Evolutionary conservation across 1,140 invertebrate species (phyloP).

Genomic region (Trichonephila clavata): DNA sequence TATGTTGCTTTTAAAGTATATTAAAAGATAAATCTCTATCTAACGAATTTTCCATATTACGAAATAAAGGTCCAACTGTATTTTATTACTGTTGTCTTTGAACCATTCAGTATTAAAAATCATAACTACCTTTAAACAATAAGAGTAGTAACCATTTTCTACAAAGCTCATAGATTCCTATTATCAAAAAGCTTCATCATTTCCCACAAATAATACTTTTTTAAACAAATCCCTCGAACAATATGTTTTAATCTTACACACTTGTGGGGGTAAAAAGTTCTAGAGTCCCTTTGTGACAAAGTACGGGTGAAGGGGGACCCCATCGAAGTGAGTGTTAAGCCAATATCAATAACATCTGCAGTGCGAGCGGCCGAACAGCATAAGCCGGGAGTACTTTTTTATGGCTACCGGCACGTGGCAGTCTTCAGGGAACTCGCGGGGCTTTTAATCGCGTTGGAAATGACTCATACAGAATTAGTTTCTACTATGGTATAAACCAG

Average conservation of each 20-base stretch:
- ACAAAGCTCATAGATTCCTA: no score
- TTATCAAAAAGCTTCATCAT: no score
- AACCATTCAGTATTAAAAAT: no score
- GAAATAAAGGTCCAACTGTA: no score
- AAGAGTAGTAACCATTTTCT: no score
- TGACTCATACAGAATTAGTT: background rate
- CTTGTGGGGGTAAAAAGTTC: background rate
- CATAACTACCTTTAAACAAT: no score
- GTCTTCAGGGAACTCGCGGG: background rate
- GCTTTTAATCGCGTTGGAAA: background rate
- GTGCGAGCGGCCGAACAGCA: background rate
- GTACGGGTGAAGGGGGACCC: background rate
- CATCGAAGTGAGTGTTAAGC: background rate
- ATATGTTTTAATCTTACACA: background rate
- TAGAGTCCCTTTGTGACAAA: background rate
- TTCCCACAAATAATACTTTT: background rate
- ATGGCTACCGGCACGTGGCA: background rate
- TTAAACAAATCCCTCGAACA: background rate
- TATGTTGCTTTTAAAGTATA: no score
- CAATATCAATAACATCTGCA: background rate
- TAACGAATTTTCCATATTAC: no score
- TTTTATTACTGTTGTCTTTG: no score
- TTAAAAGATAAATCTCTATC: no score
- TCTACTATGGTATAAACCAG: no score
- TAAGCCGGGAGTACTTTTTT: background rate